These are phyloP conservation scores for Condylura cristata DNA, from an alignment of 2,113 vertebrate species.

Conservation along the genomic window DNA sequence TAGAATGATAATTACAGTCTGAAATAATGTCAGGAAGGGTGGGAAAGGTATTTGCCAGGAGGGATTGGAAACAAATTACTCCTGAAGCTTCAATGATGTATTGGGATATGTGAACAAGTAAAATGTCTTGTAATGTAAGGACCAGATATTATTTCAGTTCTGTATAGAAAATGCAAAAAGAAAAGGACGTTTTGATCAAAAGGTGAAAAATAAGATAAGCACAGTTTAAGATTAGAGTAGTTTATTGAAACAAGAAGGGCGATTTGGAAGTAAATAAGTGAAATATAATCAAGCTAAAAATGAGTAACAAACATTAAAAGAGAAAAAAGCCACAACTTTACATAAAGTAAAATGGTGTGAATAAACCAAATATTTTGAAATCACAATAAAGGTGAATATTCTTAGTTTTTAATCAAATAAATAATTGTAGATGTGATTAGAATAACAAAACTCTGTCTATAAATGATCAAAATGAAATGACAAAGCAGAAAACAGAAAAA, in stretches of 20 bases:
- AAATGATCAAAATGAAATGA: slow-evolving; percentile 5
- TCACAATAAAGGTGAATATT: neutral
- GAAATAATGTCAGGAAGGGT: neutral
- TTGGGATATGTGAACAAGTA: neutral
- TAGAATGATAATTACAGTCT: neutral
- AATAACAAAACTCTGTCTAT: slow-evolving; percentile 21
- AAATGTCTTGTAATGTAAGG: neutral
- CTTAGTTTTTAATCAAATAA: slow-evolving; percentile 17
- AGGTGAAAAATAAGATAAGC: neutral
- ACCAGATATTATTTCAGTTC: neutral
- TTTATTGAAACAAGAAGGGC: neutral
- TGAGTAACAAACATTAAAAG: neutral
- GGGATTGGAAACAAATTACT: neutral
- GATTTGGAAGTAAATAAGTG: neutral
- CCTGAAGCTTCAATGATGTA: neutral
- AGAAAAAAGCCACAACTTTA: neutral
- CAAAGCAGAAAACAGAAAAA: neutral
- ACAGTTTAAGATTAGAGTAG: neutral
- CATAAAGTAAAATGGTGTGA: neutral
- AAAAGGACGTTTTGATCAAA: neutral
- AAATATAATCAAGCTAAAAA: slow-evolving; percentile 15
- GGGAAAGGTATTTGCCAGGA: neutral
- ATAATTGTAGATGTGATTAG: neutral
- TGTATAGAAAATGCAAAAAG: neutral
- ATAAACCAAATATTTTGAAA: neutral